Percentiles rank a stretch among this genome's conserved stretches.
phyloP scores from a whole-genome alignment of 2,888 invertebrate species.

The Lithophane ornitopus region DNA sequence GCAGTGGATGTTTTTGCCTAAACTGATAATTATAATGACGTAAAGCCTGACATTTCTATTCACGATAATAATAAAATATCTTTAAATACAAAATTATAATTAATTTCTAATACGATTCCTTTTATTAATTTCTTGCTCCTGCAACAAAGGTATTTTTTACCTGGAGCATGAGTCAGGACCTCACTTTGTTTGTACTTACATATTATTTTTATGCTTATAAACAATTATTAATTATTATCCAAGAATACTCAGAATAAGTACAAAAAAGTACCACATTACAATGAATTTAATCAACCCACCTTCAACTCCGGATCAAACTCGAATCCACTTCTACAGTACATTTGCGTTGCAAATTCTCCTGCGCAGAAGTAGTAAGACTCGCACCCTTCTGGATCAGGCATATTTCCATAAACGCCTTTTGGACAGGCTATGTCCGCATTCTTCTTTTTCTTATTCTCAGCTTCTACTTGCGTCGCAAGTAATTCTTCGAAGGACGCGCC shows the following conservation, averaged over 20 bases:
- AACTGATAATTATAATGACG: not conserved
- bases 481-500: not conserved
- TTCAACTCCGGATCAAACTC: constrained; percentile 42
- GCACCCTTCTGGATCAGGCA: constrained; percentile 46
- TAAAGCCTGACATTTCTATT: not conserved
- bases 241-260: not conserved
- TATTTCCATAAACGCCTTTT: constrained; percentile 39
- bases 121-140: not conserved
- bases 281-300: constrained; percentile 13
- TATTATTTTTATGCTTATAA: not conserved
- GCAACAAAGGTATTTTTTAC: not conserved
- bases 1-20: not conserved
- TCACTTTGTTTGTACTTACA: not conserved
- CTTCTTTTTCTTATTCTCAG: constrained; percentile 6
- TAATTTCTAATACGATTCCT: not conserved
- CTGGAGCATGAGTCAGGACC: not conserved
- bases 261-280: not conserved
- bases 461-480: not conserved
- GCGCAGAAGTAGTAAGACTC: constrained; percentile 46
- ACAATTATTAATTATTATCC: not conserved
- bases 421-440: constrained; percentile 22
- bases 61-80: not conserved
- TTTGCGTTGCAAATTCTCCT: constrained; percentile 18
- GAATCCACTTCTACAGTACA: constrained; percentile 44
- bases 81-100: not conserved